These are phyloP conservation scores for Chrysoperla carnea DNA, from an alignment of 1,140 invertebrate species.

Conservation along the genomic window DNA sequence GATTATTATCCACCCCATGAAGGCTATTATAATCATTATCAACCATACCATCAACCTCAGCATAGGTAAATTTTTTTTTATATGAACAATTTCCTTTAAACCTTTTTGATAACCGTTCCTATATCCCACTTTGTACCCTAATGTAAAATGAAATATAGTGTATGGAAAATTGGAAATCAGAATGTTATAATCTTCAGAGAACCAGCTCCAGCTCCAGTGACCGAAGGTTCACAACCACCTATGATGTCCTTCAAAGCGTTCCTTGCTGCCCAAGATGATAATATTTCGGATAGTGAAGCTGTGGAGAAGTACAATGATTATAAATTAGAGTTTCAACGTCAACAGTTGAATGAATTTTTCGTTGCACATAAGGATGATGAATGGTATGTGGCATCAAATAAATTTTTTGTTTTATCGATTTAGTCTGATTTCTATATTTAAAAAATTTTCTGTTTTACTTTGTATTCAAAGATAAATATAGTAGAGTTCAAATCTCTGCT, in stretches of 20 bases:
- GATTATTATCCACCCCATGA: constrained; percentile 38
- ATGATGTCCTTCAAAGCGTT: constrained; percentile 98
- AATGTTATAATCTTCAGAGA: background rate
- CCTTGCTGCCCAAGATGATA: constrained; percentile 88
- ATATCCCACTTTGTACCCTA: constrained; percentile 5
- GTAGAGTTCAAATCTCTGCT: too few relatives aligned
- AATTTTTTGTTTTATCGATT: constrained; percentile 1
- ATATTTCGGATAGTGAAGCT: constrained; percentile 92
- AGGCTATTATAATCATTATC: constrained; percentile 33
- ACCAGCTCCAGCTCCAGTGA: constrained; percentile 10
- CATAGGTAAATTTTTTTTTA: constrained; percentile 20
- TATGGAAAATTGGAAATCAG: background rate
- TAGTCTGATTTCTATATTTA: background rate
- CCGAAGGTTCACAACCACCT: constrained; percentile 61
- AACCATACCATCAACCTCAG: constrained; percentile 24
- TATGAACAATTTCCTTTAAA: constrained; percentile 19
- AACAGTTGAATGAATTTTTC: constrained; percentile 98
- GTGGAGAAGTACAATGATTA: constrained; percentile 97
- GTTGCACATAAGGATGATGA: constrained; percentile 98
- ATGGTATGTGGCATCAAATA: constrained; percentile 57
- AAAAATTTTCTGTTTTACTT: too few relatives aligned
- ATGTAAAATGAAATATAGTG: too few relatives aligned
- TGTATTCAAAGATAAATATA: too few relatives aligned
- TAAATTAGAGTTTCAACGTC: constrained; percentile 88
- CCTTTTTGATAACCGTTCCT: constrained; percentile 8